A percentile compares a stretch with the other conserved stretches of the same genome.
Conservation (phyloP, 2,797 vertebrate species). For the Peromyscus aztecus region DNA sequence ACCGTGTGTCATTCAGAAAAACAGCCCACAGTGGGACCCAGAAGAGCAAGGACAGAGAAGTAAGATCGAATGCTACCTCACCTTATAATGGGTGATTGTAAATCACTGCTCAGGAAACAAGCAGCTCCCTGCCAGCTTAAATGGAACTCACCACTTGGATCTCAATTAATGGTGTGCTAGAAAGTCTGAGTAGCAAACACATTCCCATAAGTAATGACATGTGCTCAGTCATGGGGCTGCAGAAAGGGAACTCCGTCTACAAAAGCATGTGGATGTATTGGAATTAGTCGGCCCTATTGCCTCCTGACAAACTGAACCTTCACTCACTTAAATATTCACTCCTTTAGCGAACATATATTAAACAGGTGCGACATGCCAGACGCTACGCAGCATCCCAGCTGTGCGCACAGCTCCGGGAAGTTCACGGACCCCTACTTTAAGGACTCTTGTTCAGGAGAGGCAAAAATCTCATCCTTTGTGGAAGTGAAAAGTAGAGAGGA, state of each 20-base stretch:
- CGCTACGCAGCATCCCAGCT: neutral
- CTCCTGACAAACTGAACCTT: neutral
- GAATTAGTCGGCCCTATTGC: neutral
- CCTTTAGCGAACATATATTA: neutral
- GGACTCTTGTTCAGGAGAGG: neutral
- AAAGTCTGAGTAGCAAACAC: neutral
- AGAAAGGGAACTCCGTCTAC: neutral
- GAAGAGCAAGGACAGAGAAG: neutral
- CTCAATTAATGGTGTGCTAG: neutral
- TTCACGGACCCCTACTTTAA: neutral
- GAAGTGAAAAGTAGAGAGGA: slow-evolving; percentile 27
- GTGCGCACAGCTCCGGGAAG: neutral
- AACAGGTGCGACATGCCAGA: neutral
- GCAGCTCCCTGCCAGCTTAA: neutral
- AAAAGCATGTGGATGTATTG: neutral
- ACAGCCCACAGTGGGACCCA: neutral
- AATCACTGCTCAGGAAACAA: slow-evolving; percentile 31
- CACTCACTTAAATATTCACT: neutral
- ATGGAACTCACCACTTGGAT: neutral
- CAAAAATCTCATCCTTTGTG: neutral
- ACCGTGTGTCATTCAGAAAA: neutral
- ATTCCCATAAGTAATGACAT: fast-evolving
- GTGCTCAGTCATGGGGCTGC: neutral
- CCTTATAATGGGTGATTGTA: neutral
- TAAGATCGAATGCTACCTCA: neutral